Percentiles rank a stretch among this genome's conserved stretches.
These are phyloP conservation scores for Orthonyx spaldingii DNA, from an alignment of 2,113 vertebrate genomes.

Conservation along the genomic window DNA sequence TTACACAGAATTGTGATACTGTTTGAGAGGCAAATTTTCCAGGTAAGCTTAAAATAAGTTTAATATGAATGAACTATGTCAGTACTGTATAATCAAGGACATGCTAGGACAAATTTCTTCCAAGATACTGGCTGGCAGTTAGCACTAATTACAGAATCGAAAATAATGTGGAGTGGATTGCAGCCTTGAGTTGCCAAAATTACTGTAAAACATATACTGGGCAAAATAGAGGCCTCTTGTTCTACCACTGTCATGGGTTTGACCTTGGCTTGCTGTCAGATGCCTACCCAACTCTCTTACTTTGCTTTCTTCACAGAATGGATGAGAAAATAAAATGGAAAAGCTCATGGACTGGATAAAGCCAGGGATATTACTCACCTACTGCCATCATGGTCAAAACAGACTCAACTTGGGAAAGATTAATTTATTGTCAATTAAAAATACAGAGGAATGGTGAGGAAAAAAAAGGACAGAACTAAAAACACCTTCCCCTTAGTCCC, in stretches of 20 bases:
- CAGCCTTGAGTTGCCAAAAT: slow-evolving; percentile 1
- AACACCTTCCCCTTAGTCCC: rapidly evolving
- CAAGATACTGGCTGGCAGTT: neutral
- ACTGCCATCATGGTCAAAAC: neutral
- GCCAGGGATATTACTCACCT: neutral
- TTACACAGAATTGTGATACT: neutral
- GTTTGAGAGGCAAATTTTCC: neutral
- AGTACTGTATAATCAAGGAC: neutral
- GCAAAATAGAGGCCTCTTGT: neutral
- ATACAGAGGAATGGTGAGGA: neutral
- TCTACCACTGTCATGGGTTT: neutral
- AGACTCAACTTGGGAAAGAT: neutral
- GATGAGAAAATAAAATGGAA: neutral
- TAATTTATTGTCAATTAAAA: neutral
- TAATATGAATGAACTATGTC: neutral
- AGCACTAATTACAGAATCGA: neutral
- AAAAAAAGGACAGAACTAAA: neutral
- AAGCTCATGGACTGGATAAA: neutral
- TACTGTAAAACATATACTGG: neutral
- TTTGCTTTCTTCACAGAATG: neutral
- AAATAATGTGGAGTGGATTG: neutral
- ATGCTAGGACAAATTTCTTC: neutral
- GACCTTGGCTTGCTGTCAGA: neutral
- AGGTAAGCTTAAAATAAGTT: neutral
- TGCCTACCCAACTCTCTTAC: neutral